These are phyloP conservation scores for Pangasius mekongensis DNA, from an alignment of 2,797 vertebrate species.

Conservation along the genomic window DNA sequence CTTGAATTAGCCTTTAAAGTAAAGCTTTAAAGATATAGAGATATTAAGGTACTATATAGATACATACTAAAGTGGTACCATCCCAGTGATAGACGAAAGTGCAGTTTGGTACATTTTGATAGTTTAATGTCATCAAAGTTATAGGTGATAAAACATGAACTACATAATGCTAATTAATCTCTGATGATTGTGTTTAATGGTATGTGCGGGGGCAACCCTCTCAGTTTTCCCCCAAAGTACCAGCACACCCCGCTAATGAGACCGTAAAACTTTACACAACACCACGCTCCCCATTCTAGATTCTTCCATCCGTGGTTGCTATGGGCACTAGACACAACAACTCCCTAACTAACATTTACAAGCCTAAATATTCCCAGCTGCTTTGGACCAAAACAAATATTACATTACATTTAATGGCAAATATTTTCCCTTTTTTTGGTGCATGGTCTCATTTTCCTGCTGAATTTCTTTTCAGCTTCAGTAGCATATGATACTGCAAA, in stretches of 20 bases:
- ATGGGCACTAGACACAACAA: constrained; percentile 75
- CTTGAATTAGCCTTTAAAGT: not conserved
- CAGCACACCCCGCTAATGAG: constrained; percentile 57
- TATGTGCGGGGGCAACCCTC: constrained; percentile 31
- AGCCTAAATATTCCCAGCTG: constrained; percentile 65
- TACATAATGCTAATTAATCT: constrained; percentile 27
- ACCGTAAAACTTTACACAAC: constrained; percentile 68
- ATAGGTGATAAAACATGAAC: constrained; percentile 25
- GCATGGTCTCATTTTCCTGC: not conserved
- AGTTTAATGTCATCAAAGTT: not conserved
- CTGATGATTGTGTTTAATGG: constrained; percentile 46
- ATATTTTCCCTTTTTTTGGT: constrained; percentile 19
- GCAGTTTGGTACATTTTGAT: not conserved
- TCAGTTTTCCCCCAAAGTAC: constrained; percentile 26
- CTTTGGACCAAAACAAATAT: constrained; percentile 46
- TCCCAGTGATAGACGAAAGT: not conserved
- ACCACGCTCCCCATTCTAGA: constrained; percentile 64
- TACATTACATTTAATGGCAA: constrained; percentile 28
- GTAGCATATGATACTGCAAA: constrained; percentile 17
- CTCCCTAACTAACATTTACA: constrained; percentile 64
- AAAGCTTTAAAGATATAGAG: not conserved
- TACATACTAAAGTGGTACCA: not conserved
- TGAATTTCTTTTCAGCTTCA: constrained; percentile 7
- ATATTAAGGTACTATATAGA: not conserved
- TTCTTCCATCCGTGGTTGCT: constrained; percentile 66